Evolutionary conservation across 2,888 invertebrate species (phyloP), one percentile per base, ranked within the genome.

Genomic region (Drosophila greeni): DNA sequence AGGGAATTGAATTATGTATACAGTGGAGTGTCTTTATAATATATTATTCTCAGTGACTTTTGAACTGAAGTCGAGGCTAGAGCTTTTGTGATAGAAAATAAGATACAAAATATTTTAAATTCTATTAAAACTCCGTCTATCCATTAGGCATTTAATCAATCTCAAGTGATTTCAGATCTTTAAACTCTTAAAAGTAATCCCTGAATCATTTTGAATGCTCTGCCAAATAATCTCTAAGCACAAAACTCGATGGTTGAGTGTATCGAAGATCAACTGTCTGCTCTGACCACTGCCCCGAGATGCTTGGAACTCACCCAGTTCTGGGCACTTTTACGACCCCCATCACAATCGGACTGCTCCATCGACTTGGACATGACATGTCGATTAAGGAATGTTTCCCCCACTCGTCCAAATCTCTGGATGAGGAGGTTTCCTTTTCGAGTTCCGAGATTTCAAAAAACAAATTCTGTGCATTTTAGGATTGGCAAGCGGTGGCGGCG

Each of bases 241-340:
- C n/a, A n/a, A n/a, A n/a, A n/a, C n/a, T n/a, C n/a, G n/a, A n/a
- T n/a, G n/a, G n/a, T n/a, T n/a, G n/a, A 1, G 1, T 14, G 0
- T 14, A 3, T 14, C 3, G 18, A 31, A 31, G 29, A 47, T 47
- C 48, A 5, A 48, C 49, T 20, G 49, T 24, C 29, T n/a, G 1
- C 24, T 48, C 18, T 31, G 37, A 33, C 31, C 18, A 37, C 49
- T 57, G n/a, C 18, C 9, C n/a, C 36, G 5, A 45, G 5, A 45
- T 40, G 24, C 7, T 29, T 29, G 45, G 31, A 20, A 42, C 24
- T 56, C 62, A 42, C 43, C 43, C 29, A 48, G 49, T 37, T 51
- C 49, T 49, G 60, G 70, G 60, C 73, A 72, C 52, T 81, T 81
- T 75, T 49, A 81, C 62, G 75, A 65, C 49, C 59, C 60, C 51